These are phyloP conservation scores for Pelecanoides urinatrix DNA, from an alignment of 2,113 vertebrate genomes.

Conservation along the genomic window DNA sequence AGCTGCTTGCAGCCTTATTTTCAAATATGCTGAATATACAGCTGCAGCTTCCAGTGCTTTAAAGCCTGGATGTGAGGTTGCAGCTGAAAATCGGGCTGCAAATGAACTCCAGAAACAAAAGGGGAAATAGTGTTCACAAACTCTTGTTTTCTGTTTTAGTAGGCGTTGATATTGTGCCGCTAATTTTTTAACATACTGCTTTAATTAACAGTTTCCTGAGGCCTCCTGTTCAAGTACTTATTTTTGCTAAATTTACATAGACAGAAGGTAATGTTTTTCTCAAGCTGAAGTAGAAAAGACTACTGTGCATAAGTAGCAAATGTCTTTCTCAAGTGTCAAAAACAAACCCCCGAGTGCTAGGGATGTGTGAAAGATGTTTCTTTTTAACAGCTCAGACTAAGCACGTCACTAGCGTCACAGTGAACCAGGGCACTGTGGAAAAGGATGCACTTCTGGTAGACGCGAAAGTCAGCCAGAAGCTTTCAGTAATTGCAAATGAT, in stretches of 20 bases:
- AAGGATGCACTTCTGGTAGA: background rate
- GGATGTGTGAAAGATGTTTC: conserved; percentile 26
- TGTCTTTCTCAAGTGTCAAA: conserved; percentile 26
- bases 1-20: background rate
- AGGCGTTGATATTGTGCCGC: conserved; percentile 15
- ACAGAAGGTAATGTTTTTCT: conserved; percentile 39
- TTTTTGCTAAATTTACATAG: conserved; percentile 27
- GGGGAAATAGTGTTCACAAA: background rate
- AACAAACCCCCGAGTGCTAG: background rate
- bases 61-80: background rate
- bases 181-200: conserved; percentile 6
- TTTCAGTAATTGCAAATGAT: background rate
- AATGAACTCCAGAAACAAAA: conserved; percentile 11
- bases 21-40: background rate
- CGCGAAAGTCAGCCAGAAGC: background rate
- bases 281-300: conserved; percentile 33
- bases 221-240: conserved; percentile 38
- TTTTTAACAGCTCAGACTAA: background rate
- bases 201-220: conserved; percentile 50
- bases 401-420: background rate
- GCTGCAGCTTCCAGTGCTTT: background rate
- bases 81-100: background rate
- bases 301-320: conserved; percentile 23
- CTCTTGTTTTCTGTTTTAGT: background rate
- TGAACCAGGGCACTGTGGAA: background rate